Evolutionary conservation across 1,140 invertebrate species (phyloP).

Genomic region (Palaemon carinicauda): DNA sequence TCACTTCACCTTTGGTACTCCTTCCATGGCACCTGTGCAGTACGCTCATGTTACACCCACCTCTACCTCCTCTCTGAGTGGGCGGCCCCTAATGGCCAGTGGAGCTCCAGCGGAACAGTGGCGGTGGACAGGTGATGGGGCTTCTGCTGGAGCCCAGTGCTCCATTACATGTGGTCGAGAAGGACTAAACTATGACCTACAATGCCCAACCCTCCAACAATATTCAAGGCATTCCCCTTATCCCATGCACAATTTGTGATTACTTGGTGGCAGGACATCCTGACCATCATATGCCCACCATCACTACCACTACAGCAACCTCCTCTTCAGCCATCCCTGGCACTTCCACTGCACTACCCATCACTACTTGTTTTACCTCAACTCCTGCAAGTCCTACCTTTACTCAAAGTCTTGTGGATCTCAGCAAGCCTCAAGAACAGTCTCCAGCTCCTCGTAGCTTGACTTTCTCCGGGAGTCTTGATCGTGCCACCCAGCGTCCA

Average conservation of each 20-base stretch:
- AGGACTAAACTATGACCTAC: slow-evolving; percentile 44
- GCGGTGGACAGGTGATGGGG: slow-evolving; percentile 28
- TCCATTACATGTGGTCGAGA: slow-evolving; percentile 40
- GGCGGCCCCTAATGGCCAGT: not conserved
- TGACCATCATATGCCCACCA: not conserved
- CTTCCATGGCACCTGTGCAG: slow-evolving; percentile 24
- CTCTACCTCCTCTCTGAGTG: slow-evolving; percentile 6
- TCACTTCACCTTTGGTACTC: slow-evolving; percentile 39
- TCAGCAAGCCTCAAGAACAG: slow-evolving; percentile 3
- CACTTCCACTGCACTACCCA: not conserved
- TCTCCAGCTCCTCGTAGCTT: slow-evolving; percentile 23
- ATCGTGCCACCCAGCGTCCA: not conserved
- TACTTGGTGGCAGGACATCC: too few species aligned
- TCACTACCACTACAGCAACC: not conserved
- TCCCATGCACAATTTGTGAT: too few species aligned
- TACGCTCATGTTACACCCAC: slow-evolving; percentile 39
- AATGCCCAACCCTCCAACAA: not conserved
- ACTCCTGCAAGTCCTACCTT: not conserved
- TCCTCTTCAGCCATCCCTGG: not conserved
- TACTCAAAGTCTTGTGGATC: slow-evolving; percentile 19
- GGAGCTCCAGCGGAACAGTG: slow-evolving; percentile 21
- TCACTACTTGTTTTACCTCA: not conserved
- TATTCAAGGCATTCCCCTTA: not conserved
- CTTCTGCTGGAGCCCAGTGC: slow-evolving; percentile 15
- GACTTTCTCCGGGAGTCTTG: slow-evolving; percentile 34